Evolutionary conservation across 2,888 invertebrate genomes (phyloP).

Genomic region (Eristalis tenax): DNA sequence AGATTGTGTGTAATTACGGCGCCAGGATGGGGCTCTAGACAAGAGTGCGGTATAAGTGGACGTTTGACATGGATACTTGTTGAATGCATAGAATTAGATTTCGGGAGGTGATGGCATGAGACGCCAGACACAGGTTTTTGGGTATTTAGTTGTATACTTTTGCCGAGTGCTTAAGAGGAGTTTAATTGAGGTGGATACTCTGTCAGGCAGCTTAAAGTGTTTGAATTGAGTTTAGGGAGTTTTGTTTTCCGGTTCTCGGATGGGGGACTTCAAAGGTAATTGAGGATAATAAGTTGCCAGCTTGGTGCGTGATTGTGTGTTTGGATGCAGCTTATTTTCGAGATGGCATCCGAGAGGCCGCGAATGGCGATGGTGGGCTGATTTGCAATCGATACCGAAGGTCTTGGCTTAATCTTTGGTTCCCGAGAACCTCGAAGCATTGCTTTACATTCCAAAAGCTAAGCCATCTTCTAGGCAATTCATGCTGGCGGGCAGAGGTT

Average conservation of each 20-base stretch:
- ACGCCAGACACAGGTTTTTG: neutral
- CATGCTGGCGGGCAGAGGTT: too few species aligned
- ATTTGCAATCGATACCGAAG: too few species aligned
- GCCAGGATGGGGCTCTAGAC: slow-evolving; percentile 40
- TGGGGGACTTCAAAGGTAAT: too few species aligned
- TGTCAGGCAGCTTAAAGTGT: neutral
- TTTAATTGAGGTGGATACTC: neutral
- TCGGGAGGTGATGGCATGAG: neutral
- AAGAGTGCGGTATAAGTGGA: slow-evolving; percentile 25
- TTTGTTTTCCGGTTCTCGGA: neutral
- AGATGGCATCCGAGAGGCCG: too few species aligned
- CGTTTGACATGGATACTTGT: slow-evolving; percentile 34
- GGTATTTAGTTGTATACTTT: neutral
- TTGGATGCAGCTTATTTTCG: too few species aligned
- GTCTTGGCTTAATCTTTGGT: too few species aligned
- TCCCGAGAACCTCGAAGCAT: too few species aligned
- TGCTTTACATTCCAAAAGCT: too few species aligned
- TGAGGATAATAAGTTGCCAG: too few species aligned
- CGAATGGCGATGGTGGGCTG: too few species aligned
- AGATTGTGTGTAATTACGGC: slow-evolving; percentile 43
- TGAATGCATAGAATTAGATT: slow-evolving; percentile 36
- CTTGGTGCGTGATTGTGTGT: too few species aligned
- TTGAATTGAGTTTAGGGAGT: neutral
- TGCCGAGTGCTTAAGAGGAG: neutral
- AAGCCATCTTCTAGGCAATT: too few species aligned